phyloP scores from a whole-genome alignment of 2,888 invertebrate species.

The Catocala fraxini region DNA sequence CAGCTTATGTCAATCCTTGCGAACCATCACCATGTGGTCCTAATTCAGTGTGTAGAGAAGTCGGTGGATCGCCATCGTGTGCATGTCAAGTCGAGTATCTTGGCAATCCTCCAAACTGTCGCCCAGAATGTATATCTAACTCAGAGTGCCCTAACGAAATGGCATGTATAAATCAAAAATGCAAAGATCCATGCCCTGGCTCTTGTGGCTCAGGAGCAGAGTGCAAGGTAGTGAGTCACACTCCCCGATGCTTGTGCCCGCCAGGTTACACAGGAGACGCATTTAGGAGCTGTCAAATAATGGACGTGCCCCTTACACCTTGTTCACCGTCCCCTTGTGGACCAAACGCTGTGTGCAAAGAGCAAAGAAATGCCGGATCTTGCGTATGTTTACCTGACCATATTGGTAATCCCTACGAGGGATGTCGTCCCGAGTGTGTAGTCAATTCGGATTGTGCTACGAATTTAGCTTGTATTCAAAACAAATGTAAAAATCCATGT shows the following conservation, averaged over 20 bases:
- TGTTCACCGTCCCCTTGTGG: constrained; percentile 92
- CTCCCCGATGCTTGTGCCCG: constrained; percentile 92
- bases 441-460: constrained; percentile 91
- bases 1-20: constrained; percentile 86
- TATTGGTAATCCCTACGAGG: constrained; percentile 93
- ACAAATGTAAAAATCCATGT: constrained; percentile 92
- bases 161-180: constrained; percentile 92
- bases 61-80: constrained; percentile 90
- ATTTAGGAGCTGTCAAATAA: constrained; percentile 85
- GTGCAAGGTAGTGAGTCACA: constrained; percentile 92
- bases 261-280: constrained; percentile 89
- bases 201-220: constrained; percentile 91
- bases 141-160: constrained; percentile 90
- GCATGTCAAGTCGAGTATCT: constrained; percentile 90
- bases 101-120: constrained; percentile 91
- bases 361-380: constrained; percentile 89
- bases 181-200: constrained; percentile 91
- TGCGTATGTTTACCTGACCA: constrained; percentile 91
- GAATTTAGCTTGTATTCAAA: constrained; percentile 91
- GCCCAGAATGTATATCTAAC: constrained; percentile 92
- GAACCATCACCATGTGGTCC: constrained; percentile 93
- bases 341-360: constrained; percentile 91
- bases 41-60: constrained; percentile 89
- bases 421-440: constrained; percentile 92
- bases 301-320: constrained; percentile 85